Evolutionary conservation across 2,797 vertebrate genomes (phyloP), one percentile per base, ranked within the genome.

Genomic region (Enteromius treurensis): DNA sequence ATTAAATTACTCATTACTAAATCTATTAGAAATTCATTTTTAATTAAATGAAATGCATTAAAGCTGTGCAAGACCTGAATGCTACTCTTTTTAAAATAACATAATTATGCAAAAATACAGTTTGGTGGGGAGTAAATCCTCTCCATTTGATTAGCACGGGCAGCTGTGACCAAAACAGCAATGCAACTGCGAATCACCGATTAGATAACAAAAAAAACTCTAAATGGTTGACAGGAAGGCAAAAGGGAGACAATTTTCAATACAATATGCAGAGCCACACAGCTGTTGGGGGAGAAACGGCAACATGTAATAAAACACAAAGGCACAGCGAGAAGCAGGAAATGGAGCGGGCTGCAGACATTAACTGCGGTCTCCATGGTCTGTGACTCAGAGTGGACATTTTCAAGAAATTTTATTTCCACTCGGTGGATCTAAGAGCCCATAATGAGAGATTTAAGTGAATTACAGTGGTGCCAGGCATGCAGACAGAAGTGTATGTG

Each of bases 401-500:
- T 78, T 77, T 83, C 75, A 47, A 60, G 64, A 77, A 83, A 65
- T 83, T 78, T 83, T 77, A 83, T 70, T 77, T 83, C 64, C 37
- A 45, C 64, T 77, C 40, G 0, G 75, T 69, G 74, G 40, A 70
- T 70, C 19, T 47, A n/a, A 49, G 53, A 70, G 53, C 40, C 65
- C 62, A 70, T 83, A 70, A 83, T 60, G 65, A 53, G n/a, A 70
- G 65, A 67, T 76, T 65, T 67, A 75, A 75, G 71, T 65, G 80
- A 67, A 75, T 82, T 76, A 82, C 32, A 75, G 34, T 68, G 71
- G 49, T 83, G 47, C 64, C 74, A 49, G 8, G 34, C 60, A 58
- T 45, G 68, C 37, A 73, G 53, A 49, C 26, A 47, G 55, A 73
- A 32, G 17, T 32, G 19, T 60, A 37, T 37, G 40, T 23, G 34